A percentile compares a stretch with the other conserved stretches of the same genome.
Evolutionary conservation across 2,113 vertebrate genomes (phyloP).

Genomic region (Leuciscus idus): DNA sequence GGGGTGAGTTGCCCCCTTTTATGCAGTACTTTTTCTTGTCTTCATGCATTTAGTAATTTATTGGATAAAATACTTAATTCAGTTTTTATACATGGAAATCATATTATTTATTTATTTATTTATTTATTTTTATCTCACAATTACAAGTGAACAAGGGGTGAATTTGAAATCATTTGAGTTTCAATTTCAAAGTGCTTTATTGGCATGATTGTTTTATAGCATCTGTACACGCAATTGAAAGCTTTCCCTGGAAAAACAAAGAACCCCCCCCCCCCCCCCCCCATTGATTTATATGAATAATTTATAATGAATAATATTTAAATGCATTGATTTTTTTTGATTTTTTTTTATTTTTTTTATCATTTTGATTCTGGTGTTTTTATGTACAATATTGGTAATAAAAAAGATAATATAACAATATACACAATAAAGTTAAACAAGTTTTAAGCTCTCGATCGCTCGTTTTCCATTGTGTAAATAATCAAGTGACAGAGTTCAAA

Average conservation of each 20-base stretch:
- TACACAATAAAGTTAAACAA: not conserved
- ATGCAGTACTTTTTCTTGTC: slow-evolving; percentile 15
- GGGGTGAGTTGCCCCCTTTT: not conserved
- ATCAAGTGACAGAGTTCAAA: not conserved
- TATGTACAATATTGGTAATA: not conserved
- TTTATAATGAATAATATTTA: not conserved
- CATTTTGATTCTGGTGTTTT: not conserved
- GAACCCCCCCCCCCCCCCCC: too few relatives aligned
- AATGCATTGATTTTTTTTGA: not conserved
- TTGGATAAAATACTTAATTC: not conserved
- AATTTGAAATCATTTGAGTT: not conserved
- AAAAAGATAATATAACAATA: not conserved
- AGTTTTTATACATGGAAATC: not conserved
- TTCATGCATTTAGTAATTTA: not conserved
- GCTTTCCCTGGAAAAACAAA: not conserved
- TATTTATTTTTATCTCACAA: not conserved
- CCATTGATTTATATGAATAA: not conserved
- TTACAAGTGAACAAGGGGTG: not conserved
- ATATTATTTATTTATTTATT: not conserved
- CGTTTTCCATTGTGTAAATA: not conserved
- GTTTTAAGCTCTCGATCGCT: not conserved
- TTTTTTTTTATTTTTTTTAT: too few relatives aligned
- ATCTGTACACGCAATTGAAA: not conserved
- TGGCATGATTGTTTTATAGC: not conserved
- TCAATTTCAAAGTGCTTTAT: not conserved